These are phyloP conservation scores for Xyrichtys novacula DNA, from an alignment of 2,797 vertebrate species.

Conservation along the genomic window DNA sequence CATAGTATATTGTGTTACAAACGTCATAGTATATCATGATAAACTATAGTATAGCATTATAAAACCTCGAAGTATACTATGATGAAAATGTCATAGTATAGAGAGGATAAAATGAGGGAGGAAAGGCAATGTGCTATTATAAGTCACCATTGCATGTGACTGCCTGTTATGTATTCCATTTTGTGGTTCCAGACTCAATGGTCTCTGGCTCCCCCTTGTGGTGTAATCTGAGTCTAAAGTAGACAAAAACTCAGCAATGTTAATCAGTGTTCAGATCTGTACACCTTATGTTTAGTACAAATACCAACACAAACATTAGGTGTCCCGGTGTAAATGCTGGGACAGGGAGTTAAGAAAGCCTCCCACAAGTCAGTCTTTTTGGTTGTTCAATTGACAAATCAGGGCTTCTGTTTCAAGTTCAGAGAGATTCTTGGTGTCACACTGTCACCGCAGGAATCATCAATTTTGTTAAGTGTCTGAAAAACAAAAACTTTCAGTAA, in stretches of 20 bases:
- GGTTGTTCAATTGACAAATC: not conserved
- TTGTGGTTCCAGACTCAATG: constrained; percentile 8
- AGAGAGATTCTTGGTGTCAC: not conserved
- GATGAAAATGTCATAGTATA: too few relatives aligned
- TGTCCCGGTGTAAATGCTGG: not conserved
- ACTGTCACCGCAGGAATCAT: too few relatives aligned
- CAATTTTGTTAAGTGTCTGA: not conserved
- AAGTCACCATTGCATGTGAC: constrained; percentile 56
- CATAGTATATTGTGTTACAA: too few relatives aligned
- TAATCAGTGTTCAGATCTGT: too few relatives aligned
- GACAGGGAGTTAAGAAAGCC: not conserved
- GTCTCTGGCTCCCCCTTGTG: constrained; percentile 74
- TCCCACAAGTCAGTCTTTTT: not conserved
- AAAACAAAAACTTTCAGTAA: not conserved
- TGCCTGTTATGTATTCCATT: constrained; percentile 38
- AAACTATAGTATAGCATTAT: too few relatives aligned
- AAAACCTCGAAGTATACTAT: too few relatives aligned
- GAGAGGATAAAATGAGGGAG: too few relatives aligned
- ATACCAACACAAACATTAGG: not conserved
- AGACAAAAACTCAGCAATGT: too few relatives aligned
- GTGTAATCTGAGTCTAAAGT: not conserved
- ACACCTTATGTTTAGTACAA: not conserved
- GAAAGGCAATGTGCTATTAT: constrained; percentile 38
- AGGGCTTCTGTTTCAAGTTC: not conserved
- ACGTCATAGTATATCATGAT: too few relatives aligned